These are phyloP conservation scores for Hyposmocoma kahamanoa DNA, from an alignment of 1,140 invertebrate species.

Conservation along the genomic window DNA sequence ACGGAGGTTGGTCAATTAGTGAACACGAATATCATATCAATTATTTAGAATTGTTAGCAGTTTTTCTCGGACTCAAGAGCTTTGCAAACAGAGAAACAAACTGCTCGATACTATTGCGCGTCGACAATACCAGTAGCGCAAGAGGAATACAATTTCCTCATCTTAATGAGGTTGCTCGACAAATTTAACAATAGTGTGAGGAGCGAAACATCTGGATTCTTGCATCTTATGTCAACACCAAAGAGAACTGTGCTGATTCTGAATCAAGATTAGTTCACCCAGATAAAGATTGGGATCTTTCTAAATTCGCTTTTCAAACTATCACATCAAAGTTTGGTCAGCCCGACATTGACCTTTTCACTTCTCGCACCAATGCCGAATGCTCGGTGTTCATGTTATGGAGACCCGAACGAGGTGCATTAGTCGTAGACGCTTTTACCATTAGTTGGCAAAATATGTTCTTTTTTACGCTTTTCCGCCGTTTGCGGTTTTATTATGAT, in stretches of 20 bases:
- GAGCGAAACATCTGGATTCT: neutral
- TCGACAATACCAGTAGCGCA: neutral
- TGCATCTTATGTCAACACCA: slow-evolving; percentile 8
- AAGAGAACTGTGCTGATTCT: slow-evolving; percentile 5
- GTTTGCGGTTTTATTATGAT: slow-evolving; percentile 14
- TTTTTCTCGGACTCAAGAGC: neutral
- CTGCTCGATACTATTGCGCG: neutral
- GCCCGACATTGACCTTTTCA: slow-evolving; percentile 3
- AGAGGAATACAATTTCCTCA: slow-evolving; percentile 5
- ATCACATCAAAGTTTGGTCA: slow-evolving; percentile 5
- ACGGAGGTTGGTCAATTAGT: neutral
- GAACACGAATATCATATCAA: neutral
- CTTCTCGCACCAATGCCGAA: slow-evolving; percentile 13
- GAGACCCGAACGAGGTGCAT: slow-evolving; percentile 5
- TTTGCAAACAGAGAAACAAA: neutral
- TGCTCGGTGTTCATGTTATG: slow-evolving; percentile 16
- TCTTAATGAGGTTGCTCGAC: neutral
- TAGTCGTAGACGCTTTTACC: slow-evolving; percentile 8
- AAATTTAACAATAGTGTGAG: slow-evolving; percentile 6
- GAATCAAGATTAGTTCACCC: slow-evolving; percentile 3
- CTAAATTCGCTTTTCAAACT: neutral
- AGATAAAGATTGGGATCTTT: slow-evolving; percentile 8
- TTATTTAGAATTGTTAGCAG: neutral
- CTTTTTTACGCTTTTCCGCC: slow-evolving; percentile 8
- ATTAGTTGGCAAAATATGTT: neutral